Percentiles rank a stretch among this genome's conserved stretches.
phyloP scores from a whole-genome alignment of 2,888 invertebrate species.

The Tolmerus cingulatus region DNA sequence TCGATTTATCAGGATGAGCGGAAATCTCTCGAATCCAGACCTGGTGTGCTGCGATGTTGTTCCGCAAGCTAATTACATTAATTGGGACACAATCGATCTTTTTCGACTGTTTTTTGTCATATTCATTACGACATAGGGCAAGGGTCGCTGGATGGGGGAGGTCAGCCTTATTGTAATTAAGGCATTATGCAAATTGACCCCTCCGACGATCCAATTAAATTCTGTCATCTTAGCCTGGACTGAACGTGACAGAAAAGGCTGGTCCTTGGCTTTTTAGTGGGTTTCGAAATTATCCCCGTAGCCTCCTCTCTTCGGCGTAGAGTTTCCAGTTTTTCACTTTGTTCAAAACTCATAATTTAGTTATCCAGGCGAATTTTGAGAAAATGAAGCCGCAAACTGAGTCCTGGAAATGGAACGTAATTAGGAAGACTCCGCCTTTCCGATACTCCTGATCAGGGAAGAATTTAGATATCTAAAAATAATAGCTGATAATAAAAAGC shows the following conservation, averaged over 20 bases:
- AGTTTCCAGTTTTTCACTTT: background rate
- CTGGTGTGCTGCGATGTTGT: background rate
- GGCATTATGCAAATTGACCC: background rate
- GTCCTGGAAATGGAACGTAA: background rate
- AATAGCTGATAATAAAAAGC: background rate
- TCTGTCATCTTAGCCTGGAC: background rate
- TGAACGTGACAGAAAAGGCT: background rate
- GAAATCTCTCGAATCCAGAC: background rate
- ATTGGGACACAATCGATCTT: background rate
- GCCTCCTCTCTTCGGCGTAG: background rate
- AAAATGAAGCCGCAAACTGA: background rate
- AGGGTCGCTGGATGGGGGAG: background rate
- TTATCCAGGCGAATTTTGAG: background rate
- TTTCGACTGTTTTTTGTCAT: background rate
- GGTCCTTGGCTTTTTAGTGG: background rate
- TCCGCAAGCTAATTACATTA: background rate
- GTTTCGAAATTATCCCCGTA: background rate
- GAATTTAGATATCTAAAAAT: background rate
- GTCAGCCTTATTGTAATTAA: background rate
- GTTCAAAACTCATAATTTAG: background rate
- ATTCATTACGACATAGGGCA: background rate
- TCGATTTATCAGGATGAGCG: background rate
- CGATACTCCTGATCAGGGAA: background rate
- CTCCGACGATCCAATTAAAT: background rate
- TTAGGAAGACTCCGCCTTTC: background rate